Base-by-base conservation (phyloP, 2,113 vertebrate species). In the Dissostichus mawsoni region DNA sequence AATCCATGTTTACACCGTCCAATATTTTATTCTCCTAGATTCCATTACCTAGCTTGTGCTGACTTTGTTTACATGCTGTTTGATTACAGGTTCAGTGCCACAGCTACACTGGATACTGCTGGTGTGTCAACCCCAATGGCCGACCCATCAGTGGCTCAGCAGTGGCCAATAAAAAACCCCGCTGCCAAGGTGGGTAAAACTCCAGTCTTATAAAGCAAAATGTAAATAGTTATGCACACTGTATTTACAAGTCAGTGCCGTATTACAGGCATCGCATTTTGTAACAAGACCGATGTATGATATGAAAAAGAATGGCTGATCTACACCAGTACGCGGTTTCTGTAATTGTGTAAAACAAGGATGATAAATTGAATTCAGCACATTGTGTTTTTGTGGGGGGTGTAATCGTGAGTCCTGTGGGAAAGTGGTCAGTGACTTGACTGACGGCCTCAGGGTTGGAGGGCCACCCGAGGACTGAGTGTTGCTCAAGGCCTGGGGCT, bases 91-190 rank as follows among this genome's bases (percentile, higher is more conserved):
- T 98, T 77, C 98, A 99, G 90, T 99, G 98, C 83, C 98, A 99
- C 76, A 98, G 97, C 92, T 99, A 97, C 91, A 99, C 98, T 1
- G 98, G 98, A 23, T 99, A 99, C 92, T 99, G 98, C 84, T 99
- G 98, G 98, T 99, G 98, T 45, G 97, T 99, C 73, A 98, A 96
- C 1, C 96, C 97, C 73, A 97, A 96, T 1, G 98, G 98, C 3
- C 94, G 97, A 70, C 98, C 98, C 10, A 96, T 99, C 91, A 98
- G 98, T 6, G 98, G 98, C 82, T 98, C 98, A 5, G 97, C 98
- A 0, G 98, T 98, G 90, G 97, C 97, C 83, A 98, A 98, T 94
- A 99, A 99, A 95, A 99, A 97, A n/a, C 98, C 98, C 11, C 90
- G 96, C 48, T 99, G 98, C 74, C 97, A 98, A 82, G 98, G 98